These are phyloP conservation scores for Rhagonycha fulva DNA, from an alignment of 2,888 invertebrate genomes.

Conservation along the genomic window DNA sequence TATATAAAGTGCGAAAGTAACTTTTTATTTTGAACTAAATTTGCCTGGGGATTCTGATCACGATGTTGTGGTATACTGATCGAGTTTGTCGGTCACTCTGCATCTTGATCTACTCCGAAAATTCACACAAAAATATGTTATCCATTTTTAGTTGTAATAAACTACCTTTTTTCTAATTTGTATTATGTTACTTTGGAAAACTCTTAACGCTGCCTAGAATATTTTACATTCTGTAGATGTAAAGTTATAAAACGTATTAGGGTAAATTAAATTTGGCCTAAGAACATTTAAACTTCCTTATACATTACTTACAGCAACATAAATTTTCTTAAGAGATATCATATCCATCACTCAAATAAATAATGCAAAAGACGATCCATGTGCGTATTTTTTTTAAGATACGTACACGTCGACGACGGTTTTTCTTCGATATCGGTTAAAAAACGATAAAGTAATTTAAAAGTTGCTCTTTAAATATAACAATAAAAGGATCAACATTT, in stretches of 20 bases:
- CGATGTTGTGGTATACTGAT: constrained; percentile 10
- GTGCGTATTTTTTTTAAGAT: neutral
- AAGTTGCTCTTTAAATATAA: constrained; percentile 1
- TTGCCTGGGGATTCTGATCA: constrained; percentile 8
- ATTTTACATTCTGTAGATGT: neutral
- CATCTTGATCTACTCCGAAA: constrained; percentile 11
- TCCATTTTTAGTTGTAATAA: neutral
- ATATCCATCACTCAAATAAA: constrained; percentile 3
- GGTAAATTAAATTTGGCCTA: neutral
- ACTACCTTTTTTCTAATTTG: neutral
- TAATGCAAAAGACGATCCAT: constrained; percentile 5
- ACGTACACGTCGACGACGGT: neutral
- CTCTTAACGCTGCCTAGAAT: neutral
- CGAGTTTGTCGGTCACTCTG: constrained; percentile 9
- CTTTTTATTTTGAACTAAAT: constrained; percentile 13
- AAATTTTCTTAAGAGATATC: neutral
- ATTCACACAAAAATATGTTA: constrained; percentile 7
- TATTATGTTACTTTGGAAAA: neutral
- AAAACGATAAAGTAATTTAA: neutral
- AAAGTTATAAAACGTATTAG: neutral
- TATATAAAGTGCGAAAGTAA: constrained; percentile 13
- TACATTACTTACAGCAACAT: neutral
- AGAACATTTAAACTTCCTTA: neutral
- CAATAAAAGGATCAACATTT: neutral
- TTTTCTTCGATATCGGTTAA: neutral